These are phyloP conservation scores for Penaeus chinensis DNA, from an alignment of 1,140 invertebrate species.

Conservation along the genomic window DNA sequence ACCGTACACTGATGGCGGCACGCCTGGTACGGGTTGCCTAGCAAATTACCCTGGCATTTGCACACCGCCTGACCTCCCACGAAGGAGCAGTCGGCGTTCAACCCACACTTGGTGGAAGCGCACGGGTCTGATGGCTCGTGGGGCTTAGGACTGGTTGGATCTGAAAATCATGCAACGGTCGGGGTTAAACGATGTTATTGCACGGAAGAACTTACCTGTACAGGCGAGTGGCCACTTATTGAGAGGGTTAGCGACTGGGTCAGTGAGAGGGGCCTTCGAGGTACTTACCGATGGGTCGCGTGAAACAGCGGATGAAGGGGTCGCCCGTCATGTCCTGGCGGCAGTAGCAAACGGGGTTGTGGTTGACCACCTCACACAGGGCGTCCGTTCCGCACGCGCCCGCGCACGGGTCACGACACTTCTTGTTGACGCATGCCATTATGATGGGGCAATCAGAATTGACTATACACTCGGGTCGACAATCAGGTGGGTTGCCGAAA, in stretches of 20 bases:
- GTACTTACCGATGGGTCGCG: conserved; percentile 59
- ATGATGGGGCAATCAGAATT: conserved; percentile 70
- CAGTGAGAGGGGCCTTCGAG: too few species aligned
- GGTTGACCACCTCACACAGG: conserved; percentile 78
- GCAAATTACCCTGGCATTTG: conserved; percentile 78
- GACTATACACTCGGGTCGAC: conserved; percentile 74
- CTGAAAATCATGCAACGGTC: conserved; percentile 15
- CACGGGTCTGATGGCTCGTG: conserved; percentile 74
- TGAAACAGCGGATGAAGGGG: conserved; percentile 66
- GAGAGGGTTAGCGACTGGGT: too few species aligned
- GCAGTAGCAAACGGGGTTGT: conserved; percentile 83
- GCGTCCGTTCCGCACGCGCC: conserved; percentile 80
- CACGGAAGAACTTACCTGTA: background rate
- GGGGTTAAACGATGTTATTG: conserved; percentile 30
- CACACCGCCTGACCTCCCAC: conserved; percentile 73
- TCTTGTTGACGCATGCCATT: conserved; percentile 77
- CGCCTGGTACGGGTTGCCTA: conserved; percentile 82
- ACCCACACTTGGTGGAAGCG: conserved; percentile 82
- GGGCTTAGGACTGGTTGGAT: conserved; percentile 5
- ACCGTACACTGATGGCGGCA: conserved; percentile 77
- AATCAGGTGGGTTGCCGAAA: conserved; percentile 72
- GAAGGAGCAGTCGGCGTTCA: conserved; percentile 70
- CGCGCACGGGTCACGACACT: conserved; percentile 83
- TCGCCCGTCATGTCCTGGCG: conserved; percentile 77
- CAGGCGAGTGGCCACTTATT: too few species aligned